Base-by-base conservation (phyloP, 2,113 vertebrate species). In the Gila orcuttii region DNA sequence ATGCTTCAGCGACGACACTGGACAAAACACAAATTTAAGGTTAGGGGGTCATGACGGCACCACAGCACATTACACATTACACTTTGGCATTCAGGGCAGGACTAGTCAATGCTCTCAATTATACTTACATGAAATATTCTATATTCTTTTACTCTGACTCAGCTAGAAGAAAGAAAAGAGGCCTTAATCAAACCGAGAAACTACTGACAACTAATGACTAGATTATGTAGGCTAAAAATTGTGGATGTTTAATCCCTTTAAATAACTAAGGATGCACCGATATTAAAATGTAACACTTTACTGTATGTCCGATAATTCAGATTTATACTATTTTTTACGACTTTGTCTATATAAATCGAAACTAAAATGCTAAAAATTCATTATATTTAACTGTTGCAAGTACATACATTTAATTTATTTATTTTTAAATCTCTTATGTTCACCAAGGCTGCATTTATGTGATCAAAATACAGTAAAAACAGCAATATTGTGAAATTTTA, bases 1-100 rank as follows among this genome's bases (percentile, higher is more conserved):
- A 92, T 94, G 94, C 92, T 92, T 94, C 88, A 90, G 92, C 88
- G 92, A 86, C 90, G 93, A 87, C 73, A 87, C 88, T 89, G 83
- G 64, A 87, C 4, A 59, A 86, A 87, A 87, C n/a, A 87, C 79
- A 87, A 84, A 68, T 45, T 50, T 79, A 28, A 57, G 79, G 83
- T 85, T 87, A 89, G 64, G 42, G n/a, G 62, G 68, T 82, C 60
- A 55, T 21, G 21, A 45, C 5, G n/a, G 19, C 6, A 47, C 33
- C 13, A 31, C 8, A 1, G 50, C n/a, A 55, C n/a, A 55, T 73
- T 64, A 28, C 45, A 78, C 2, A 11, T 82, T 69, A 55, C 31
- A 47, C 78, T 64, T 62, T 25, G 23, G 79, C 59, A 7, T 69
- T 69, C 33, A 68, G 42, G 17, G 47, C 28, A 47, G 45, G 47